Base-by-base conservation (phyloP, 2,113 vertebrate species). In the Cygnus atratus region DNA sequence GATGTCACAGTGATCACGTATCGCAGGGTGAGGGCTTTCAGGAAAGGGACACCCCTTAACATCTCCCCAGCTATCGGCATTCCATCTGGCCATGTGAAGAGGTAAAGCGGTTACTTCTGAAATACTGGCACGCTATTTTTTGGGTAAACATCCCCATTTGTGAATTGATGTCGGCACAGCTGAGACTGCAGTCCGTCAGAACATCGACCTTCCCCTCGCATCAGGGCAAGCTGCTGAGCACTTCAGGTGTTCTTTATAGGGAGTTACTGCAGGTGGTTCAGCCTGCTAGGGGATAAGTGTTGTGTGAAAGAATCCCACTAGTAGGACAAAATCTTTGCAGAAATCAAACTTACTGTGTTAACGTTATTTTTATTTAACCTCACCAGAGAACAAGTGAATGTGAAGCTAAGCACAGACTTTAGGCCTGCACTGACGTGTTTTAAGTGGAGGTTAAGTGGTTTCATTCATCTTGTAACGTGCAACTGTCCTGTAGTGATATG, bases 31-130 rank as follows among this genome's bases (percentile, higher is more conserved):
- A 9, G 81, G 67, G 26, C 25, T 65, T 77, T 84, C 74, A 80
- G 89, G 71, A 86, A 44, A n/a, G 48, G 26, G 44, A 58, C 61
- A 68, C 66, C 70, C 35, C 46, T 41, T 78, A 46, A 46, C 86
- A 61, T 37, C 57, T 46, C 62, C 44, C 74, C 41, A 6, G 17
- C 35, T 13, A 3, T 22, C 28, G 10, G 52, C 41, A 46, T 66
- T 79, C 70, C 37, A 68, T 48, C 84, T 78, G 89, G 77, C 58
- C 75, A 94, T 95, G 87, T 94, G 67, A 92, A 75, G 72, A 76
- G 89, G 96, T 97, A 75, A 95, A 95, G 92, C 65, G 82, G 37
- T 31, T 92, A 80, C 77, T 68, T 90, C 84, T 46, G 22, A 24
- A 62, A 21, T 9, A n/a, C 24, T 24, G 11, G 50, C 55, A 14